phyloP scores from a whole-genome alignment of 2,113 vertebrate genomes.

The Kobus ellipsiprymnus region DNA sequence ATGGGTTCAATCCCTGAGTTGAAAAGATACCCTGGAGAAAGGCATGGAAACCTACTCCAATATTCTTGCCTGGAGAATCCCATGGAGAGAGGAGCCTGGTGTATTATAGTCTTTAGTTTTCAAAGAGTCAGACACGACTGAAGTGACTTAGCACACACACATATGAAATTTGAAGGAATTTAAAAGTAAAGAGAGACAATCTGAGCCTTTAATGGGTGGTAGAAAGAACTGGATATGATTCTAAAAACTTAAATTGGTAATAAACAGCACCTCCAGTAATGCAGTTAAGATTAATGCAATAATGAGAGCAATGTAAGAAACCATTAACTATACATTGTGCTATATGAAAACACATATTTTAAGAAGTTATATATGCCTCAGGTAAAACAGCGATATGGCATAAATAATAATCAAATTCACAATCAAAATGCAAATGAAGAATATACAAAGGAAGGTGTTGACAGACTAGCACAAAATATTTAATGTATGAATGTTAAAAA shows the following conservation, averaged over 20 bases:
- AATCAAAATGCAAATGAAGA: neutral
- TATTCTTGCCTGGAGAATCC: neutral
- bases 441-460: neutral
- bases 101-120: neutral
- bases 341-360: neutral
- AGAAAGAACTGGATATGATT: neutral
- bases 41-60: neutral
- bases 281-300: neutral
- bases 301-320: neutral
- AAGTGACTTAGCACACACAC: neutral
- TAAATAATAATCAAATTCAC: neutral
- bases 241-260: neutral
- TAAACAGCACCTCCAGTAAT: neutral
- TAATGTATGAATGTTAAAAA: neutral
- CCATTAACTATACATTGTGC: rapidly evolving
- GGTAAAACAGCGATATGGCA: neutral
- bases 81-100: neutral
- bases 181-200: neutral
- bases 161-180: neutral
- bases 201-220: neutral
- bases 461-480: neutral
- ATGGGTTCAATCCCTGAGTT: neutral
- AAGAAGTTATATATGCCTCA: neutral
- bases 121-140: neutral
- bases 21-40: neutral